Evolutionary conservation across 2,888 invertebrate species (phyloP), one percentile per base, ranked within the genome.

Genomic region (Leptopterna dolabrata): DNA sequence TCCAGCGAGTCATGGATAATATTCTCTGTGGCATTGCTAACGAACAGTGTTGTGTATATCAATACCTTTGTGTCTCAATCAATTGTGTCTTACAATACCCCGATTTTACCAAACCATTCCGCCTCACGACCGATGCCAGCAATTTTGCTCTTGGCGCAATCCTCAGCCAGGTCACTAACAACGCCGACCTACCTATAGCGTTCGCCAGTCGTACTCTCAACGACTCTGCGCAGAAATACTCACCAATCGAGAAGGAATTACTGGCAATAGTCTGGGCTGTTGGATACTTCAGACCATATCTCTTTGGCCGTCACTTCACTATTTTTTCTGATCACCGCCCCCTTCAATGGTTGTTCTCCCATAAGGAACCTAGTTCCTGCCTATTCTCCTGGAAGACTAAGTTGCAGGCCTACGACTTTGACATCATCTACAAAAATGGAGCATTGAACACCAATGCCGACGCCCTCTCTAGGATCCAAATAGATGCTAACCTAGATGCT

Each of bases 101-200:
- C 7, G 83, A 89, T 51, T 88, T 87, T 70, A 24, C 19, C 6
- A 73, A 88, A 55, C 1, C 14, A 30, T 88, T 88, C 55, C 84
- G 71, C 36, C 19, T 84, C 16, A 84, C 84, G 4, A 84, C 84
- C 0, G 84, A 84, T 47, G 91, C 90, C 29, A 90, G 89, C 51
- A 90, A 90, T 76, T 90, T 87, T 88, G 91, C 90, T 6, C 90
- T 90, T n/a, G 91, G 90, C 29, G 90, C 90, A 9, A 90, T 91
- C 13, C 87, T 91, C 7, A 90, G 90, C 2, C 88, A 87, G 45
- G 70, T 43, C 16, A 19, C 19, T 24, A 91, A 92, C 83, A 90
- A 90, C 0, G 89, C 90, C 85, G 91, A 92, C 51, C 87, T 90
- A n/a, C 91, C 91, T 9, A 89, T 91, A n/a, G 90, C 91, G 13